These are phyloP conservation scores for Ceratina japonica DNA, from an alignment of 1,140 invertebrate genomes.

Conservation along the genomic window DNA sequence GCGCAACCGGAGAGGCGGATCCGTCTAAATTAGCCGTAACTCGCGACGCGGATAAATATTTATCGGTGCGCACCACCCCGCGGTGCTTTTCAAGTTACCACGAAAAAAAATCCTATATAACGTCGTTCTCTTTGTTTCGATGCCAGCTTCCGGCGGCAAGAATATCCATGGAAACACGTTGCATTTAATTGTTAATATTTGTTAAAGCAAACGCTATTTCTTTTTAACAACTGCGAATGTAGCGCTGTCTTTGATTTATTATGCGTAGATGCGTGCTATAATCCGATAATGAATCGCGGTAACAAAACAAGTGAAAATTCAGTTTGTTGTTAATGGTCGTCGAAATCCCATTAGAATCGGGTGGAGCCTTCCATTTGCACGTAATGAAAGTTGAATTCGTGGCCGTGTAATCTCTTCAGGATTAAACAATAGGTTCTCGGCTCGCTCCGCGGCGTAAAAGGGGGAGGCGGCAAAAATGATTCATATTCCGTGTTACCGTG, in stretches of 20 bases:
- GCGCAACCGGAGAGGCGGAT: not conserved
- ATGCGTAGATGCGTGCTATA: not conserved
- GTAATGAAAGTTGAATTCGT: constrained; percentile 38
- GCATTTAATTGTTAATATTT: too few relatives aligned
- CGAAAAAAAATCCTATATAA: constrained; percentile 7
- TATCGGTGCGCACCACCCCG: not conserved
- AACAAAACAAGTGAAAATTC: not conserved
- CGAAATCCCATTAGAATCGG: constrained; percentile 17
- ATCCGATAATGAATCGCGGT: not conserved
- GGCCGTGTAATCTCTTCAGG: constrained; percentile 33
- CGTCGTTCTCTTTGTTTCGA: not conserved
- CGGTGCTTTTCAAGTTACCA: constrained; percentile 13
- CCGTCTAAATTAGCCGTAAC: constrained; percentile 25
- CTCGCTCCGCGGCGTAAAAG: constrained; percentile 27
- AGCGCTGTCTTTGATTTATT: too few relatives aligned
- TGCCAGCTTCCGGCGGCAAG: not conserved
- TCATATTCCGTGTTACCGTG: constrained; percentile 26
- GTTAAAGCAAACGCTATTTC: too few relatives aligned
- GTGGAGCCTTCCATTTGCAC: constrained; percentile 36
- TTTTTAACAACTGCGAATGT: too few relatives aligned
- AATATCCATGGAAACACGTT: not conserved
- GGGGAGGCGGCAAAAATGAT: constrained; percentile 48
- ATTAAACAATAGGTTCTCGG: constrained; percentile 51
- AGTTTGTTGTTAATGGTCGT: not conserved
- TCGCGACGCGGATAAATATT: constrained; percentile 27